Percentiles rank a stretch among this genome's conserved stretches.
Evolutionary conservation across 2,888 invertebrate genomes (phyloP).

Genomic region (Dryomyza anilis): DNA sequence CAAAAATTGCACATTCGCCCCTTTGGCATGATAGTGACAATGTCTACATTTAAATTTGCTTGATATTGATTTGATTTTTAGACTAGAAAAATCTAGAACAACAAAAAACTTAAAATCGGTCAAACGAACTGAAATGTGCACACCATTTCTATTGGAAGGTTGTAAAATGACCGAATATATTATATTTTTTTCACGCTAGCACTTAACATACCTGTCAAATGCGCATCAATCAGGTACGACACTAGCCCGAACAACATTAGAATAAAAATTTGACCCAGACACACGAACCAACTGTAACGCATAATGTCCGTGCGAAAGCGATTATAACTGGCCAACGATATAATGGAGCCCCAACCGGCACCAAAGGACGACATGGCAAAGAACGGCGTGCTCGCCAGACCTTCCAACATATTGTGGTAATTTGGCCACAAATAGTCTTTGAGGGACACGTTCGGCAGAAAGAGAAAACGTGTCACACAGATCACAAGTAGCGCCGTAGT

Average conservation of each 20-base stretch:
- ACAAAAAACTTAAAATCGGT: too few relatives aligned
- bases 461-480: slow-evolving; percentile 42
- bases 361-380: slow-evolving; percentile 76
- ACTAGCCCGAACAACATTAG: slow-evolving; percentile 64
- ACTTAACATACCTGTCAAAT: slow-evolving; percentile 28
- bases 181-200: neutral
- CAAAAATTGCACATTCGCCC: too few relatives aligned
- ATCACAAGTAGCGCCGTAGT: slow-evolving; percentile 39
- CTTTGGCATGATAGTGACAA: too few relatives aligned
- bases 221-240: slow-evolving; percentile 73
- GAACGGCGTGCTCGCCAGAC: slow-evolving; percentile 30
- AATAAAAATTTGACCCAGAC: slow-evolving; percentile 43
- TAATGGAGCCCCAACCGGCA: slow-evolving; percentile 80
- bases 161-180: too few relatives aligned
- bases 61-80: too few relatives aligned
- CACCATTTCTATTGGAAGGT: too few relatives aligned
- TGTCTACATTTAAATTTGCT: too few relatives aligned
- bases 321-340: slow-evolving; percentile 83
- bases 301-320: slow-evolving; percentile 73
- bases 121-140: too few relatives aligned
- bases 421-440: slow-evolving; percentile 29
- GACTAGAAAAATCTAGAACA: too few relatives aligned
- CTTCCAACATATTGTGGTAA: neutral
- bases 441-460: slow-evolving; percentile 44
- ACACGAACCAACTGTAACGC: slow-evolving; percentile 48